Evolutionary conservation across 2,797 vertebrate genomes (phyloP).

Genomic region (Sebastes goodei): DNA sequence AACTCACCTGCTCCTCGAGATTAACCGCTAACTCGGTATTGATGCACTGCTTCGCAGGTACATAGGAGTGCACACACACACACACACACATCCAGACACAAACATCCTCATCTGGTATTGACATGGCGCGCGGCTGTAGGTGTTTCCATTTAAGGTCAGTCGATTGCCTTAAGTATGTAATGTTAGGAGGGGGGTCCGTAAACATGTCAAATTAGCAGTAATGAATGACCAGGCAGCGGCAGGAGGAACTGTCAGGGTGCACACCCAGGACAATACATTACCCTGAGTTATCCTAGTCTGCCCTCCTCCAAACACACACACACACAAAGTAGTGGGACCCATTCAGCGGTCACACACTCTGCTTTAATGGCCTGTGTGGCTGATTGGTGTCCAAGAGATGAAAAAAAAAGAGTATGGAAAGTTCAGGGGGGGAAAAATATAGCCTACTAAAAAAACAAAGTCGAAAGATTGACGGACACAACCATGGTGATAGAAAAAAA

Average conservation of each 20-base stretch:
- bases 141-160: conserved; percentile 85
- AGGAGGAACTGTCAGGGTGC: conserved; percentile 76
- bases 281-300: conserved; percentile 80
- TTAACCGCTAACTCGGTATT: conserved; percentile 82
- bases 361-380: conserved; percentile 74
- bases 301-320: conserved; percentile 57
- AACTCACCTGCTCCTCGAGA: conserved; percentile 85
- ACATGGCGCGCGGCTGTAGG: conserved; percentile 72
- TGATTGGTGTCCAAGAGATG: conserved; percentile 64
- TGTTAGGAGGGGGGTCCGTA: conserved; percentile 83
- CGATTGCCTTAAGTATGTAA: conserved; percentile 86
- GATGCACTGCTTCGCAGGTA: conserved; percentile 73
- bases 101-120: conserved; percentile 78
- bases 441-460: conserved; percentile 13
- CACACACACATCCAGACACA: conserved; percentile 43
- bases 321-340: conserved; percentile 82
- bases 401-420: conserved; percentile 27
- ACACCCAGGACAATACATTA: conserved; percentile 81
- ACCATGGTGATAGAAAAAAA: conserved; percentile 26
- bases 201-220: conserved; percentile 86
- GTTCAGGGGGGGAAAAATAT: conserved; percentile 25
- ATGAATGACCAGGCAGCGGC: conserved; percentile 79
- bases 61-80: conserved; percentile 17
- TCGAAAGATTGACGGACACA: conserved; percentile 48
- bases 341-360: conserved; percentile 85